Evolutionary conservation across 2,888 invertebrate species (phyloP), one percentile per base, ranked within the genome.

Genomic region (Timema podura): DNA sequence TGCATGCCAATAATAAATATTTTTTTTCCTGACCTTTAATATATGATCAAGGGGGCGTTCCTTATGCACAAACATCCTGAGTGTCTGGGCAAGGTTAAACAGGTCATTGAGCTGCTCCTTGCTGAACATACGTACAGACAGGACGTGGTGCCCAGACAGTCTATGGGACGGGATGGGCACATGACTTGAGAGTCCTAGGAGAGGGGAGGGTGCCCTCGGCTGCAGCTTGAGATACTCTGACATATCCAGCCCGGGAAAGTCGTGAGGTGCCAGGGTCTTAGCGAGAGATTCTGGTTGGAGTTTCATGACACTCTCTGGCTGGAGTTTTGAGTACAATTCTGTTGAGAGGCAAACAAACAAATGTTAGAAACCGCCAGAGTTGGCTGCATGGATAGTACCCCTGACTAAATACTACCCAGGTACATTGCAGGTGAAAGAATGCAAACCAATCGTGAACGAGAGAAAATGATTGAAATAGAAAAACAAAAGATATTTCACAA

Each of bases 71-170:
- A 89, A 90, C 30, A 87, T 88, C 51, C 73, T 75, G 51, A 79
- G 71, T 67, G 89, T 87, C 80, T 96, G 96, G 0, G 98, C 98
- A 74, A 98, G 83, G 81, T 97, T 94, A 82, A 98, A 98, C 74
- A 99, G 88, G 71, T 94, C 92, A 80, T 97, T 96, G 0, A 98
- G 84, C 75, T 92, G 90, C 72, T 96, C 95, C 81, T 95, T 95
- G 74, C 81, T 89, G 78, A 98, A 96, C 81, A 90, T 89, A 76
- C 91, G 91, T 0, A 95, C 96, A 1, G 91, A 88, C 0, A 98
- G 82, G 73, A 98, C 86, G 79, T 93, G 92, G 79, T 93, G 92
- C 5, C 93, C 91, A 57, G 85, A 82, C 46, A 91, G 79, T 0
- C 83, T 83, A 70, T 86, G 84, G 77, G 71, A 70, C 46, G 67